A percentile compares a stretch with the other conserved stretches of the same genome.
phyloP scores from a whole-genome alignment of 2,888 invertebrate species.

The Dicyrtomina minuta region DNA sequence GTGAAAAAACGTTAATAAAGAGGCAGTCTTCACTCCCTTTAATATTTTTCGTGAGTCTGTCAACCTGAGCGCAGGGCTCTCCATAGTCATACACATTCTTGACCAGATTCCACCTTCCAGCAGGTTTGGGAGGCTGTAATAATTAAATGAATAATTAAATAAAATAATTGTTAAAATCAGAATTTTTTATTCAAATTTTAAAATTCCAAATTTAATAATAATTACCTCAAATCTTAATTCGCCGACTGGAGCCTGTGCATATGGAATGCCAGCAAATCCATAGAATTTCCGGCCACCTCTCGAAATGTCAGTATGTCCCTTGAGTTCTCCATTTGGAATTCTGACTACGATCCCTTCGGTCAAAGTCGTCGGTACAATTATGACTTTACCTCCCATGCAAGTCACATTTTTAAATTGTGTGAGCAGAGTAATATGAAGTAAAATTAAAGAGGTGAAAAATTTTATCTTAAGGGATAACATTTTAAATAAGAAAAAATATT shows the following conservation, averaged over 20 bases:
- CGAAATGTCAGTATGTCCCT: neutral
- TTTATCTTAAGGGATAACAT: neutral
- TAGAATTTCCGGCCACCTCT: neutral
- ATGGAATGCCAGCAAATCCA: conserved; percentile 2
- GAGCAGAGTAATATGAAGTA: no score
- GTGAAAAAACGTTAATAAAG: conserved; percentile 41
- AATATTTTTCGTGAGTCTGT: conserved; percentile 9
- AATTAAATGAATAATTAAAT: neutral
- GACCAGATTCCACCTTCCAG: conserved; percentile 34
- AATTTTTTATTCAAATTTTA: neutral
- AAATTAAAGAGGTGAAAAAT: no score
- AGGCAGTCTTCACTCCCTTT: conserved; percentile 41
- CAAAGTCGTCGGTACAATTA: neutral
- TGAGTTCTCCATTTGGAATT: neutral
- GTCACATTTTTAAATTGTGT: no score
- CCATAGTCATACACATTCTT: conserved; percentile 35
- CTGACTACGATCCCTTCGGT: neutral
- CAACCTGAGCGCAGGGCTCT: conserved; percentile 38
- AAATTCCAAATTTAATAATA: neutral
- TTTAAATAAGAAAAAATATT: neutral
- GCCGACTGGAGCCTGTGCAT: neutral
- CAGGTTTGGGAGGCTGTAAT: conserved; percentile 25
- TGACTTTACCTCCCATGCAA: neutral
- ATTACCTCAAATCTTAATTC: neutral
- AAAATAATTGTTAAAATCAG: neutral